Percentiles rank a stretch among this genome's conserved stretches.
Evolutionary conservation across 2,113 vertebrate species (phyloP).

Genomic region (Emydura subglobosa): DNA sequence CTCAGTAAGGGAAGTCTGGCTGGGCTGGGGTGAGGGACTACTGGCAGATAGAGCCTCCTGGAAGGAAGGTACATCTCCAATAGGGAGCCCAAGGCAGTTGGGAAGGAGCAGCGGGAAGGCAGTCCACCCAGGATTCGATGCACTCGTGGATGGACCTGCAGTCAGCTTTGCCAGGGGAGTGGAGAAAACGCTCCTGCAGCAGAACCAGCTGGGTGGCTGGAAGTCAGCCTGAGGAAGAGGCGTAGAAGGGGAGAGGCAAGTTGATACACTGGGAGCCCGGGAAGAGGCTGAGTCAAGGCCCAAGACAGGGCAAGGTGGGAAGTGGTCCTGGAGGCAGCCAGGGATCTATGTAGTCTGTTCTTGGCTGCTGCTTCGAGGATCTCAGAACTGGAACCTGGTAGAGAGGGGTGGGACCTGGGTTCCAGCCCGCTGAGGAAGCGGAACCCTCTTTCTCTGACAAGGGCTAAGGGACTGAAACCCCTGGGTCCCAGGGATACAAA

Average conservation of each 20-base stretch:
- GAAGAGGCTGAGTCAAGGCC: neutral
- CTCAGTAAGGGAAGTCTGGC: neutral
- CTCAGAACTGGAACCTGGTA: neutral
- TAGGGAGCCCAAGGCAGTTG: neutral
- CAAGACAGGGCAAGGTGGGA: neutral
- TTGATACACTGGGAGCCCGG: neutral
- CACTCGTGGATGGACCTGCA: neutral
- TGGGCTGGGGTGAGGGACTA: neutral
- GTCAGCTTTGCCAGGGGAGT: neutral
- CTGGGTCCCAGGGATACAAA: neutral
- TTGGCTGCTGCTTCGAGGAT: neutral
- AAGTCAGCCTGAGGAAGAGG: neutral
- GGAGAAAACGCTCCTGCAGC: neutral
- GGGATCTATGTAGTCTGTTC: neutral
- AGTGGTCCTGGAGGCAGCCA: neutral
- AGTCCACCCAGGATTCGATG: neutral
- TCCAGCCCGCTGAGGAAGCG: neutral
- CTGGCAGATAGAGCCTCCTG: neutral
- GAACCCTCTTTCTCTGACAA: neutral
- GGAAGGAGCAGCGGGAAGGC: neutral
- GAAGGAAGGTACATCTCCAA: neutral
- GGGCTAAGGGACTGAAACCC: neutral
- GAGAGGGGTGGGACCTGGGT: neutral
- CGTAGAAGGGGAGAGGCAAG: neutral
- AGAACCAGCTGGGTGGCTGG: neutral